Percentiles rank a stretch among this genome's conserved stretches.
These are phyloP conservation scores for Cheilinus undulatus DNA, from an alignment of 2,113 vertebrate species.

Conservation along the genomic window DNA sequence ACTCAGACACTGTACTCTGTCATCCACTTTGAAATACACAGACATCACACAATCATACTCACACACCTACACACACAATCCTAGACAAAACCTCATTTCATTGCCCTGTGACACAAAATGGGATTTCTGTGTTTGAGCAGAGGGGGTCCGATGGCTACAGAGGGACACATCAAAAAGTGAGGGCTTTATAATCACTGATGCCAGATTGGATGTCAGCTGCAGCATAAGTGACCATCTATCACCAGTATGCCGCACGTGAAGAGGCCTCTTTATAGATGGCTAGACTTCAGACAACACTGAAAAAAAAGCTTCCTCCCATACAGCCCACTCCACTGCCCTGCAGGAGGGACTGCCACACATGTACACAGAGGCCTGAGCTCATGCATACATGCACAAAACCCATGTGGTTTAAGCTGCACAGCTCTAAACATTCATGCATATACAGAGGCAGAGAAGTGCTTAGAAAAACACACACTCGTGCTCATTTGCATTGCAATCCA, in stretches of 20 bases:
- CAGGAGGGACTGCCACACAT: conserved; percentile 44
- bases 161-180: conserved; percentile 72
- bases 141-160: conserved; percentile 63
- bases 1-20: not conserved
- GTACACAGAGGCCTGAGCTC: conserved; percentile 26
- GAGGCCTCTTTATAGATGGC: conserved; percentile 72
- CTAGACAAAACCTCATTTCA: conserved; percentile 59
- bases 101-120: conserved; percentile 72
- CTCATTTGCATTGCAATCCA: conserved; percentile 53
- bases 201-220: conserved; percentile 81
- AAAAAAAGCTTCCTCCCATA: conserved; percentile 38
- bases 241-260: conserved; percentile 47
- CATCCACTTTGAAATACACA: not conserved
- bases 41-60: conserved; percentile 14
- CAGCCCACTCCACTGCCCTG: conserved; percentile 54
- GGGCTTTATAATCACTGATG: conserved; percentile 78
- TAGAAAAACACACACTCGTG: conserved; percentile 15
- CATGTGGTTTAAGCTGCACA: conserved; percentile 8
- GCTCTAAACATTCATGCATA: conserved; percentile 42
- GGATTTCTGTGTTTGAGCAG: conserved; percentile 72
- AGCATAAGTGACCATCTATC: conserved; percentile 80
- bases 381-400: conserved; percentile 48
- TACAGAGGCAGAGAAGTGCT: conserved; percentile 1
- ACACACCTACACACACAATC: conserved; percentile 43
- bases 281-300: conserved; percentile 63